Evolutionary conservation across 2,888 invertebrate genomes (phyloP).

Genomic region (Amiota mariae): DNA sequence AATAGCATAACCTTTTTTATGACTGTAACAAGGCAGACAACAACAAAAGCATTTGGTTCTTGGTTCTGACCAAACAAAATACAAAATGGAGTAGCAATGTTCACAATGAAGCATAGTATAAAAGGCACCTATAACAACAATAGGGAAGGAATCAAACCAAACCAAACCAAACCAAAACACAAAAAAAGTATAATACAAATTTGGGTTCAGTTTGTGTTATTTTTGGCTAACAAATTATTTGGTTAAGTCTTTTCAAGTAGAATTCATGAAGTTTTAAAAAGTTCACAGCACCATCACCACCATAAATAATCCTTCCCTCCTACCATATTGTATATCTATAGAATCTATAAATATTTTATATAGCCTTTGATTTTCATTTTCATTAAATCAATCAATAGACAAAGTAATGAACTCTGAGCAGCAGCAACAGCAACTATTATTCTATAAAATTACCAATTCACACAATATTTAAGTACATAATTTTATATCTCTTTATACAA

Average conservation of each 20-base stretch:
- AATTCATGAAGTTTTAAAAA: conserved; percentile 30
- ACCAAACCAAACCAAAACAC: too few relatives aligned
- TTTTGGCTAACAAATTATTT: conserved; percentile 37
- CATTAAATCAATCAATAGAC: conserved; percentile 47
- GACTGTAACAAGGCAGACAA: conserved; percentile 13
- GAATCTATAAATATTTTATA: background rate
- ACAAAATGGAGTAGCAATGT: background rate
- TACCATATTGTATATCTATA: too few relatives aligned
- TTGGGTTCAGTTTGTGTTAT: conserved; percentile 21
- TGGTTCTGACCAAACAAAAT: background rate
- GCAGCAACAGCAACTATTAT: conserved; percentile 17
- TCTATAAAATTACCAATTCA: too few relatives aligned
- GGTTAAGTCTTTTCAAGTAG: conserved; percentile 11
- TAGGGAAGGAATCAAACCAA: background rate
- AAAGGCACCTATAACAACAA: conserved; percentile 4
- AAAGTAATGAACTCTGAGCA: conserved; percentile 48
- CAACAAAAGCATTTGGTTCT: background rate
- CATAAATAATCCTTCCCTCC: too few relatives aligned
- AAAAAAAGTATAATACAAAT: background rate
- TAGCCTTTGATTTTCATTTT: conserved; percentile 42
- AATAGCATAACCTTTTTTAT: conserved; percentile 24
- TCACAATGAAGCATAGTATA: background rate
- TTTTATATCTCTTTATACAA: too few relatives aligned
- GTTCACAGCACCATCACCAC: background rate
- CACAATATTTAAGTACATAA: too few relatives aligned